These are phyloP conservation scores for Macrosteles quadrilineatus DNA, from an alignment of 1,140 invertebrate genomes.

Conservation along the genomic window DNA sequence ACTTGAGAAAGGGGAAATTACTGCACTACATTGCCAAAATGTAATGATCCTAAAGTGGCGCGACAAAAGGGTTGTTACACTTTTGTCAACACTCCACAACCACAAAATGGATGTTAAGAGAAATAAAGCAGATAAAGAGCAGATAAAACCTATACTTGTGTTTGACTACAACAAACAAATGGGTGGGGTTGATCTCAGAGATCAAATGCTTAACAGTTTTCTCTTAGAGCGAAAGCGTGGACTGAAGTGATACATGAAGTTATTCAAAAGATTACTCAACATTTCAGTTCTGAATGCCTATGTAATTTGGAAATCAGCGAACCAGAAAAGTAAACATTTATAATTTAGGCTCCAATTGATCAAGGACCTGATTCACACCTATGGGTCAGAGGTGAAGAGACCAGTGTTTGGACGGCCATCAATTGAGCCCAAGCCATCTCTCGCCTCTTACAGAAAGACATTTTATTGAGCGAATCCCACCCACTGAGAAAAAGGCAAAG, in stretches of 20 bases:
- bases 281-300: neutral
- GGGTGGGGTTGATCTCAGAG: slow-evolving; percentile 28
- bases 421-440: slow-evolving; percentile 11
- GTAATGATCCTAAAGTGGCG: too few relatives aligned
- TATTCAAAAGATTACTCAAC: slow-evolving; percentile 16
- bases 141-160: slow-evolving; percentile 20
- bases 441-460: neutral
- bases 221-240: neutral
- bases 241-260: slow-evolving; percentile 17
- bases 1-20: too few relatives aligned
- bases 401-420: neutral
- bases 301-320: slow-evolving; percentile 11
- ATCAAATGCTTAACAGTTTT: slow-evolving; percentile 32
- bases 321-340: slow-evolving; percentile 2
- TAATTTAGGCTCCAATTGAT: neutral
- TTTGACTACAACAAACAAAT: slow-evolving; percentile 32
- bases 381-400: neutral
- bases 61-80: too few relatives aligned
- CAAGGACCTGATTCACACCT: neutral
- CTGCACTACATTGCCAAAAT: too few relatives aligned
- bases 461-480: slow-evolving; percentile 18
- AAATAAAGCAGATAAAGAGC: neutral
- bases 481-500: neutral
- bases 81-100: too few relatives aligned
- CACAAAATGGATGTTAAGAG: too few relatives aligned